Conservation (phyloP, 2,888 invertebrate species). For the Mythimna loreyi region DNA sequence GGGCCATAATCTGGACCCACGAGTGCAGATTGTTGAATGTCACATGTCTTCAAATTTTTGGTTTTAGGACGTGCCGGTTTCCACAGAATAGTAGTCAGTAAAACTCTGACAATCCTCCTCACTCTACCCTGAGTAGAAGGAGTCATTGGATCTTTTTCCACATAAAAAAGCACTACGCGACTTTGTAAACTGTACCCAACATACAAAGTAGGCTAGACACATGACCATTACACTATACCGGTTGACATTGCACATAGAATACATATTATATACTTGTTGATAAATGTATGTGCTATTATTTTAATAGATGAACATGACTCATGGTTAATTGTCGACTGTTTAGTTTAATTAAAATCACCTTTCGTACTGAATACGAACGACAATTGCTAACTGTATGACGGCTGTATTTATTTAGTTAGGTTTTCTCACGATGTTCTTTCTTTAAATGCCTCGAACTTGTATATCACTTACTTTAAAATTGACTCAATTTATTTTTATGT, state of each 20-base stretch:
- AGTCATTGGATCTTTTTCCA: no score
- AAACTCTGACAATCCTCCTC: no score
- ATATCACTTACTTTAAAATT: no score
- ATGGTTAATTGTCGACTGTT: conserved; percentile 6
- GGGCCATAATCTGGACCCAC: no score
- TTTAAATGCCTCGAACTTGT: not conserved
- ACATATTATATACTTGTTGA: not conserved
- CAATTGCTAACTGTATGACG: no score
- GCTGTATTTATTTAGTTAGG: not conserved
- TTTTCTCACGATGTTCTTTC: not conserved
- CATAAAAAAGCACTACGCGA: no score
- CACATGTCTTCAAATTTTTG: no score
- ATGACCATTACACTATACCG: conserved; percentile 19
- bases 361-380: not conserved
- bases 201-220: not conserved
- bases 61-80: no score
- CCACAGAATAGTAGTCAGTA: no score
- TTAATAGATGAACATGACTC: conserved; percentile 42
- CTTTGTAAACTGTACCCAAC: conserved; percentile 2
- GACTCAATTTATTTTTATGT: no score
- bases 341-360: conserved; percentile 16
- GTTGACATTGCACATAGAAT: conserved; percentile 47
- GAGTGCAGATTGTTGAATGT: no score
- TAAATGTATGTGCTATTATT: conserved; percentile 20
- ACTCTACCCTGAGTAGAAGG: no score